phyloP scores from a whole-genome alignment of 1,140 invertebrate genomes.

The Dreissena rostriformis region DNA sequence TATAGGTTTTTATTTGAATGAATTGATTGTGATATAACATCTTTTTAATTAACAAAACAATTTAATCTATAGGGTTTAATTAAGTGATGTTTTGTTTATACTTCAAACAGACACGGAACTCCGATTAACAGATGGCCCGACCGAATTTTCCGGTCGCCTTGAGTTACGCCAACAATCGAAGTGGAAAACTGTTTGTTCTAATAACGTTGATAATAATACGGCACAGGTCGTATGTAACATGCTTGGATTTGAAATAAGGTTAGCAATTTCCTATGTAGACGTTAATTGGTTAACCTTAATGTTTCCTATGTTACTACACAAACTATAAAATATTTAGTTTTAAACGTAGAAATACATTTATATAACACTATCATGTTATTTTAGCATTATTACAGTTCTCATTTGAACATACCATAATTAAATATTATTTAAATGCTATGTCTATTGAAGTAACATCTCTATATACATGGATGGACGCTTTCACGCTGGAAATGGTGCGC shows the following conservation, averaged over 20 bases:
- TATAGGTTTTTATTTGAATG: too few species aligned
- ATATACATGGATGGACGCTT: background rate
- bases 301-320: background rate
- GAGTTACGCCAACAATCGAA: background rate
- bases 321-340: too few species aligned
- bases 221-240: slow-evolving; percentile 22
- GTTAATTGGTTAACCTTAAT: background rate
- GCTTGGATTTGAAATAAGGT: slow-evolving; percentile 25
- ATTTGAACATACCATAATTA: background rate
- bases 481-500: background rate
- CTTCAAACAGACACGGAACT: slow-evolving; percentile 11
- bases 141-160: slow-evolving; percentile 23
- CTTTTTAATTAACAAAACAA: too few species aligned
- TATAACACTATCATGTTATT: too few species aligned
- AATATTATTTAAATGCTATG: background rate
- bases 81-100: background rate
- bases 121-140: slow-evolving; percentile 12
- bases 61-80: too few species aligned
- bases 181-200: slow-evolving; percentile 12
- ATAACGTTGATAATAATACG: background rate
- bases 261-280: background rate
- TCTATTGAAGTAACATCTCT: background rate
- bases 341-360: too few species aligned
- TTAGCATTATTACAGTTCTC: background rate
- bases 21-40: too few species aligned